phyloP scores from a whole-genome alignment of 2,888 invertebrate genomes.

The Thecophora atra region DNA sequence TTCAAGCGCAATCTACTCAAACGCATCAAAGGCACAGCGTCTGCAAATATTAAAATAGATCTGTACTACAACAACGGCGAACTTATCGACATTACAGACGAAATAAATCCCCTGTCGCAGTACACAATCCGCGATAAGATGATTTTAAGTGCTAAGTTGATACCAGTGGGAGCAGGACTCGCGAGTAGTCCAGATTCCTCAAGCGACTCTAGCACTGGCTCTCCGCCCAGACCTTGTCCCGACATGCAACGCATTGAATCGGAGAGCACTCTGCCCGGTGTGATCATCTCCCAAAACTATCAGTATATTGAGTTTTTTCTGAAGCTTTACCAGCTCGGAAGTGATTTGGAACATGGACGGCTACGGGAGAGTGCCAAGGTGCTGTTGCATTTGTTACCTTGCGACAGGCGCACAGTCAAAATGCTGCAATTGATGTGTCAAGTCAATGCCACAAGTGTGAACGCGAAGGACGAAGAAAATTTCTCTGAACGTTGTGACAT shows the following conservation, averaged over 20 bases:
- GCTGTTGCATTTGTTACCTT: constrained; percentile 62
- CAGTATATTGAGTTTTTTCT: constrained; percentile 83
- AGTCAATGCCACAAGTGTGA: constrained; percentile 47
- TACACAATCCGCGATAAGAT: constrained; percentile 75
- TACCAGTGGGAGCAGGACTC: constrained; percentile 76
- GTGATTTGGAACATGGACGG: constrained; percentile 79
- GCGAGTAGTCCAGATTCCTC: constrained; percentile 90
- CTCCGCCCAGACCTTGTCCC: constrained; percentile 83
- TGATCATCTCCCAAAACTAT: constrained; percentile 86
- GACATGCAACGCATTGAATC: constrained; percentile 83
- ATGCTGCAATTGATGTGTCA: constrained; percentile 64
- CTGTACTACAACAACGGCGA: constrained; percentile 87
- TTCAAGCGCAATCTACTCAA: constrained; percentile 80
- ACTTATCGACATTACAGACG: constrained; percentile 61
- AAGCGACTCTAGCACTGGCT: constrained; percentile 93
- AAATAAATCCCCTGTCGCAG: constrained; percentile 47
- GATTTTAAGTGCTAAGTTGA: constrained; percentile 82
- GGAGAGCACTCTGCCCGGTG: constrained; percentile 90
- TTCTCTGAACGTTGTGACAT: constrained; percentile 10
- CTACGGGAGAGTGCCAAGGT: constrained; percentile 77
- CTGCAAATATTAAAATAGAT: constrained; percentile 85
- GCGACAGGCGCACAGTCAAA: constrained; percentile 67
- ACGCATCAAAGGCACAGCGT: constrained; percentile 68
- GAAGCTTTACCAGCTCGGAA: constrained; percentile 88
- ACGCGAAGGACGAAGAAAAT: constrained; percentile 28